Conservation (phyloP, 2,888 invertebrate genomes). For the Lithophane socia region DNA sequence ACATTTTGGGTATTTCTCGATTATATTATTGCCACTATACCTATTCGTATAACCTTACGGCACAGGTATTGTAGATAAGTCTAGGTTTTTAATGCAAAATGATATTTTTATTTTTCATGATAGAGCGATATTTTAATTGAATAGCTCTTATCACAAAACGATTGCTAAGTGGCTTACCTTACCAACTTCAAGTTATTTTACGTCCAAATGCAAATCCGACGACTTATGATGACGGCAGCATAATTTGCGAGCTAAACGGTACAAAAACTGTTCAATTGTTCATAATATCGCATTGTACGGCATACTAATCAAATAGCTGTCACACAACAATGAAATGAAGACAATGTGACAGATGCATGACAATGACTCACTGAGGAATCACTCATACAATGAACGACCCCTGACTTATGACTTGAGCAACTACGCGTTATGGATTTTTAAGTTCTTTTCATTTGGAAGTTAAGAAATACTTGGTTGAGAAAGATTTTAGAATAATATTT, state of each 20-base stretch:
- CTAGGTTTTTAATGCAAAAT: background rate
- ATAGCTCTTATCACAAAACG: slow-evolving; percentile 11
- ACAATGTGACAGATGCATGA: slow-evolving; percentile 47
- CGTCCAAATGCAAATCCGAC: slow-evolving; percentile 34
- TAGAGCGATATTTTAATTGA: slow-evolving; percentile 4
- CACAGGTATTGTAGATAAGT: background rate
- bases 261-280: slow-evolving; percentile 49
- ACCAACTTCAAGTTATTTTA: slow-evolving; percentile 24
- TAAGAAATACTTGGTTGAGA: slow-evolving; percentile 2
- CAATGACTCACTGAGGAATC: slow-evolving; percentile 36
- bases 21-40: background rate
- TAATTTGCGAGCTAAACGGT: slow-evolving; percentile 33
- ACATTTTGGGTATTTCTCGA: slow-evolving; percentile 4
- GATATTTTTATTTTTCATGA: background rate
- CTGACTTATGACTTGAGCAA: slow-evolving; percentile 47
- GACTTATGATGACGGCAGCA: slow-evolving; percentile 5
- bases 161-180: slow-evolving; percentile 14
- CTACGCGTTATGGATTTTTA: background rate
- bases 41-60: background rate
- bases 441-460: slow-evolving; percentile 6
- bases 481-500: slow-evolving; percentile 28
- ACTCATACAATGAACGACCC: slow-evolving; percentile 53
- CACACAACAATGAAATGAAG: slow-evolving; percentile 32
- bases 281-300: slow-evolving; percentile 30
- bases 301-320: slow-evolving; percentile 39